Percentiles rank a stretch among this genome's conserved stretches.
Conservation (phyloP, 2,888 invertebrate genomes). For the Eumerus sabulonum region DNA sequence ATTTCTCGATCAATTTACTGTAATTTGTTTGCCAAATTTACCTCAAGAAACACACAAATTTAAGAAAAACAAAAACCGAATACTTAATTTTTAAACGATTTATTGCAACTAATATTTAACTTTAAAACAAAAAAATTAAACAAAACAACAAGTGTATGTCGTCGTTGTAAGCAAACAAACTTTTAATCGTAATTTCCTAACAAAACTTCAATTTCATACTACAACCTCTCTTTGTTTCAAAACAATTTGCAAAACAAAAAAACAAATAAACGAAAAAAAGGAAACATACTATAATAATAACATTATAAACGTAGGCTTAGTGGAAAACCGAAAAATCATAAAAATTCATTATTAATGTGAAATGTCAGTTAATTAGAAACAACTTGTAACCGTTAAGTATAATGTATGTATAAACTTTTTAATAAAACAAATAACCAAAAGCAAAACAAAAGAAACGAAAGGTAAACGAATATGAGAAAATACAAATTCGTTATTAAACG, state of each 20-base stretch:
- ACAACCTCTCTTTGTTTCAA: slow-evolving; percentile 40
- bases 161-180: slow-evolving; percentile 60
- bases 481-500: slow-evolving; percentile 24
- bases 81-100: slow-evolving; percentile 34
- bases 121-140: too few relatives aligned
- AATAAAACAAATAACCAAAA: slow-evolving; percentile 35
- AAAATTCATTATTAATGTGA: slow-evolving; percentile 64
- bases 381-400: slow-evolving; percentile 60
- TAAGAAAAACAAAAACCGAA: slow-evolving; percentile 51
- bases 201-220: slow-evolving; percentile 30
- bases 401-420: not conserved
- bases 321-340: slow-evolving; percentile 37
- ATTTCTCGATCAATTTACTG: slow-evolving; percentile 56
- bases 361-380: slow-evolving; percentile 56
- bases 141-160: slow-evolving; percentile 52
- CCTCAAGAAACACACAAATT: slow-evolving; percentile 73
- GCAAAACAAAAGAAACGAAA: slow-evolving; percentile 34
- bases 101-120: slow-evolving; percentile 57
- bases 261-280: slow-evolving; percentile 19
- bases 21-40: slow-evolving; percentile 78
- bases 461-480: too few relatives aligned
- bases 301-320: slow-evolving; percentile 60
- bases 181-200: slow-evolving; percentile 58
- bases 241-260: slow-evolving; percentile 9
- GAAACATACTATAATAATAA: slow-evolving; percentile 24